Base-by-base conservation (phyloP, 2,113 vertebrate species). In the Phaetusa simplex region DNA sequence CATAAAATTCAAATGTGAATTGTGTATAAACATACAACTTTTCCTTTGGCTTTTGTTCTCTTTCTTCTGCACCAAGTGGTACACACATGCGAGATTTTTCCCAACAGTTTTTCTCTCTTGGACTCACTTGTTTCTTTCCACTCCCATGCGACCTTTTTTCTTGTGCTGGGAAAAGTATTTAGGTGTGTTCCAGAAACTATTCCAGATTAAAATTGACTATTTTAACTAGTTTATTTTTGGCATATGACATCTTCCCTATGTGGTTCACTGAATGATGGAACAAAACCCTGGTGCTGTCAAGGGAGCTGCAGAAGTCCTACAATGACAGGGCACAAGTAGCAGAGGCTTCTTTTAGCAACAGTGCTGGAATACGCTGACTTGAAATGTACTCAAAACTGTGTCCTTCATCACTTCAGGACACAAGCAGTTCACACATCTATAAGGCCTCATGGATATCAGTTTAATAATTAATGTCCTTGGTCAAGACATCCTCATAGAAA, bases 401-500 rank as follows among this genome's bases (percentile, higher is more conserved):
- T 12, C 5, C 20, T 85, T 47, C 16, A 19, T 26, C 56, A 56
- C 34, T 62, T 74, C 18, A 53, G 6, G 58, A 29, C 65, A 82
- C 19, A 80, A 55, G 38, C 43, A 86, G 38, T 36, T 9, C 21
- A 66, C 11, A 38, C 0, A 65, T 23, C 29, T 56, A 4, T 8
- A 36, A 65, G 7, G 34, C 19, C 15, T 52, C 43, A 38, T 12
- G 36, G 38, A 59, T 61, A 62, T 27, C 42, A 59, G 13, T 16
- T 58, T 40, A 56, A 74, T 66, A 58, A 69, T 45, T 62, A 32
- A 12, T 23, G 17, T 26, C 55, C 36, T 58, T 53, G 18, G 30
- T 27, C 42, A 83, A 80, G 43, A 47, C 5, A 82, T 13, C 3
- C 7, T 19, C 0, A 0, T 23, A 16, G 13, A 4, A 66, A 43